Evolutionary conservation across 2,888 invertebrate genomes (phyloP).

Genomic region (Geophilus truncorum): DNA sequence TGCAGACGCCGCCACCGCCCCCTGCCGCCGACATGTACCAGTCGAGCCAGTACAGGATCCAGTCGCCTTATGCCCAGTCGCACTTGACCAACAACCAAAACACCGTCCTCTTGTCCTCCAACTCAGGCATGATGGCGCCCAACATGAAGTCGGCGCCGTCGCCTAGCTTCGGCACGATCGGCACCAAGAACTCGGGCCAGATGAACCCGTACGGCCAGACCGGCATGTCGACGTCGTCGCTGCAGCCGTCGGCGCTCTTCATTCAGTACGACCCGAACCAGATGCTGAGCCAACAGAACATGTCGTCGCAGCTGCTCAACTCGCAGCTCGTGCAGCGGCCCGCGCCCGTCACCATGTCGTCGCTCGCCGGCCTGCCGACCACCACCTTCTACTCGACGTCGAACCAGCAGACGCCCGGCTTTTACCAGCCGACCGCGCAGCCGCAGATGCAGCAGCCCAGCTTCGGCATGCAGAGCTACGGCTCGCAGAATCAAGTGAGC

Average conservation of each 20-base stretch:
- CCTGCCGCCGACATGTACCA: constrained; percentile 64
- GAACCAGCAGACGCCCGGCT: constrained; percentile 37
- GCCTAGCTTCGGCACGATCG: constrained; percentile 70
- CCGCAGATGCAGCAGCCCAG: constrained; percentile 47
- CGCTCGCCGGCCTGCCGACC: constrained; percentile 51
- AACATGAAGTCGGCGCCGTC: constrained; percentile 70
- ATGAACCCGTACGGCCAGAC: constrained; percentile 35
- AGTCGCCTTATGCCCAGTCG: constrained; percentile 62
- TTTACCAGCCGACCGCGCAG: constrained; percentile 45
- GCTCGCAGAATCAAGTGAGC: constrained; percentile 43
- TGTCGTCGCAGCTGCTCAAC: constrained; percentile 58
- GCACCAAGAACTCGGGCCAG: constrained; percentile 53
- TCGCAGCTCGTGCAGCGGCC: constrained; percentile 61
- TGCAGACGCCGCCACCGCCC: constrained; percentile 57
- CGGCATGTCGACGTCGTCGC: constrained; percentile 14
- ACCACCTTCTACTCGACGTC: constrained; percentile 53
- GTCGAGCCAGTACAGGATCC: constrained; percentile 59
- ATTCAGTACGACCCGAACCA: constrained; percentile 58
- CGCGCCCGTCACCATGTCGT: constrained; percentile 52
- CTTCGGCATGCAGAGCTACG: constrained; percentile 53
- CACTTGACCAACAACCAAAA: constrained; percentile 75
- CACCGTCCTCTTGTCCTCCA: constrained; percentile 75
- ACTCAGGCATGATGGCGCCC: constrained; percentile 82
- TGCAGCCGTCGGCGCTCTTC: constrained; percentile 52
- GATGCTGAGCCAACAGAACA: constrained; percentile 47